phyloP scores from a whole-genome alignment of 2,113 vertebrate species.

The Hippopotamus amphibius region DNA sequence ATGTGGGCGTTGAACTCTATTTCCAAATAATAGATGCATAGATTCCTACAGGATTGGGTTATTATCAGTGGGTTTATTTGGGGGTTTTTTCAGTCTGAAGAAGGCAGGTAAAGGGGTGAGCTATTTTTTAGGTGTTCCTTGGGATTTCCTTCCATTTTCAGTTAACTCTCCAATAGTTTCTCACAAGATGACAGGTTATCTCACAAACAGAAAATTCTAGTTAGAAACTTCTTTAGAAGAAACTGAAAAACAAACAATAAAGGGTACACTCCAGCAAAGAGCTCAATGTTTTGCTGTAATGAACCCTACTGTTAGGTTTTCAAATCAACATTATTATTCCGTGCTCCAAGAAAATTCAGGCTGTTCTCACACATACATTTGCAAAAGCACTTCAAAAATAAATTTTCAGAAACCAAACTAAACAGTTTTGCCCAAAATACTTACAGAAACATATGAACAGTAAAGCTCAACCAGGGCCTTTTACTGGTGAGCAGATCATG shows the following conservation, averaged over 20 bases:
- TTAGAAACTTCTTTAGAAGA: neutral
- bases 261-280: neutral
- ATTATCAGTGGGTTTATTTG: neutral
- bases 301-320: neutral
- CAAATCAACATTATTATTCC: neutral
- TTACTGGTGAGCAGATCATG: neutral
- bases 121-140: neutral
- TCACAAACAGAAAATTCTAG: conserved; percentile 25
- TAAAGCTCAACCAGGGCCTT: neutral
- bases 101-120: neutral
- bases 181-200: neutral
- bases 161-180: neutral
- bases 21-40: neutral
- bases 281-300: neutral
- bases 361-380: neutral
- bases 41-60: neutral
- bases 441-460: neutral
- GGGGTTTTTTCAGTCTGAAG: neutral
- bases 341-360: neutral
- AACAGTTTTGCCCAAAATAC: neutral
- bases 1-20: neutral
- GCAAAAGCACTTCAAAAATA: conserved; percentile 33
- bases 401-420: neutral
- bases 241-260: neutral
- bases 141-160: conserved; percentile 14